Conservation (phyloP, 2,888 invertebrate genomes). For the Chrysomela aeneicollis region DNA sequence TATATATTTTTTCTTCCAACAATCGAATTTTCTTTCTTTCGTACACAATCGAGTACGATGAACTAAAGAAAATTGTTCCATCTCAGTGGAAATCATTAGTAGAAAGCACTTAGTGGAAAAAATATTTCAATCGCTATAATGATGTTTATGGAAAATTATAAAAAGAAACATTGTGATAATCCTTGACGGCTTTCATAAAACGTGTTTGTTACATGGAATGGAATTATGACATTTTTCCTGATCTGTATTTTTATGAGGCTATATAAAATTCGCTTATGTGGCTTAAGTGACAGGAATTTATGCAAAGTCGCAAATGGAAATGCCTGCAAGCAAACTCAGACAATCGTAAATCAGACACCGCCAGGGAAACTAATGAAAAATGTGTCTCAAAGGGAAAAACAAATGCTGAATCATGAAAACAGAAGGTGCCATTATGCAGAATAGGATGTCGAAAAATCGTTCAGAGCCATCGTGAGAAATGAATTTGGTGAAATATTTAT, state of each 20-base stretch:
- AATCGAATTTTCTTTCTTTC: too few species aligned
- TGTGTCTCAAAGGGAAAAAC: slow-evolving; percentile 46
- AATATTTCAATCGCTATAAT: too few species aligned
- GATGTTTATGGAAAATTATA: too few species aligned
- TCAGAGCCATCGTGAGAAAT: slow-evolving; percentile 14
- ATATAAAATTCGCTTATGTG: slow-evolving; percentile 49
- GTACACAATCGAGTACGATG: too few species aligned
- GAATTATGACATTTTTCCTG: too few species aligned
- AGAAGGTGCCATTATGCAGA: slow-evolving; percentile 36
- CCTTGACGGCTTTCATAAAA: slow-evolving; percentile 13
- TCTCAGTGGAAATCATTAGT: too few species aligned
- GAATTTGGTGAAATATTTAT: slow-evolving; percentile 12
- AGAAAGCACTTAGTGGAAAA: too few species aligned
- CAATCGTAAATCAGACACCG: slow-evolving; percentile 49
- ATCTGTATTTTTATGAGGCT: slow-evolving; percentile 45
- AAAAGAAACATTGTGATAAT: background rate
- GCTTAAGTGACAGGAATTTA: slow-evolving; percentile 49
- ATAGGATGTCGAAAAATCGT: slow-evolving; percentile 24
- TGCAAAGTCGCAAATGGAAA: slow-evolving; percentile 47
- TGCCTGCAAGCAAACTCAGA: slow-evolving; percentile 42
- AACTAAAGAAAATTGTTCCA: too few species aligned
- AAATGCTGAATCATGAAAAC: slow-evolving; percentile 39
- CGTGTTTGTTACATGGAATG: slow-evolving; percentile 39
- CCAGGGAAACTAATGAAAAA: slow-evolving; percentile 51
- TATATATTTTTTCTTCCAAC: too few species aligned